Evolutionary conservation across 2,113 vertebrate genomes (phyloP).

Genomic region (Todiramphus chloris): DNA sequence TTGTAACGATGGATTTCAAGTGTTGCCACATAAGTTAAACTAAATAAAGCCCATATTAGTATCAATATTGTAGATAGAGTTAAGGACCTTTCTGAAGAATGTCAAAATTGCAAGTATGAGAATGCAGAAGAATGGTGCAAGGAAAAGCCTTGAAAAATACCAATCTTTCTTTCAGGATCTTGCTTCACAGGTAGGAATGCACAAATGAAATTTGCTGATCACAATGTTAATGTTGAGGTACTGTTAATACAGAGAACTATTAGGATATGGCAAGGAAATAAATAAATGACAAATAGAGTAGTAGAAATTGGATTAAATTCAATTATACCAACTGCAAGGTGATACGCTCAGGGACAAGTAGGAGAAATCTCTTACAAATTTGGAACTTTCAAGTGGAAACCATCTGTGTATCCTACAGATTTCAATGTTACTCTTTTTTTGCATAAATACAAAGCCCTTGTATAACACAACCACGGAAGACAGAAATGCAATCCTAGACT

Average conservation of each 20-base stretch:
- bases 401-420: background rate
- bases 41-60: background rate
- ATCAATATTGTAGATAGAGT: background rate
- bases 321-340: slow-evolving; percentile 28
- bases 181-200: background rate
- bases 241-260: slow-evolving; percentile 25
- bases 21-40: background rate
- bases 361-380: slow-evolving; percentile 21
- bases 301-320: slow-evolving; percentile 41
- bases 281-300: slow-evolving; percentile 35
- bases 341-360: background rate
- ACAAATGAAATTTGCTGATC: slow-evolving; percentile 40
- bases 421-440: background rate
- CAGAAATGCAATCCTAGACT: background rate
- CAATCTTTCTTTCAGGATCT: background rate
- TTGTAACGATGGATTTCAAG: background rate
- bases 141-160: background rate
- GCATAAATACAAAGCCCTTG: background rate
- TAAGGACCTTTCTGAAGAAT: background rate
- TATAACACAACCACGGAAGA: background rate
- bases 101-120: background rate
- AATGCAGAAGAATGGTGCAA: background rate
- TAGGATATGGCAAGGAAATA: slow-evolving; percentile 12
- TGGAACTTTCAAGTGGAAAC: slow-evolving; percentile 42
- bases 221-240: background rate